Evolutionary conservation across 2,113 vertebrate genomes (phyloP).

Genomic region (Heteronetta atricapilla): DNA sequence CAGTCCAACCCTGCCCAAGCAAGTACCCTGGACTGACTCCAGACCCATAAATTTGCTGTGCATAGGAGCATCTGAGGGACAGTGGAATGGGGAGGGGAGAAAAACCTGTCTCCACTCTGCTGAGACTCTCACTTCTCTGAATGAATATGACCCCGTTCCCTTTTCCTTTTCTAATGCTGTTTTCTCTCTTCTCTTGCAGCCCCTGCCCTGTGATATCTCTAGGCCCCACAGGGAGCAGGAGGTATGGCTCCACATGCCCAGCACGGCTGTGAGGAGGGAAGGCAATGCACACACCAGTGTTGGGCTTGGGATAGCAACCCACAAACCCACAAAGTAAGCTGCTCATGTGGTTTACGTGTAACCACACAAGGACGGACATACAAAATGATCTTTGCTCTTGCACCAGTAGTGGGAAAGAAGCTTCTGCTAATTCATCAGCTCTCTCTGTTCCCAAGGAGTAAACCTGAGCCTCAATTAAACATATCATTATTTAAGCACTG

Average conservation of each 20-base stretch:
- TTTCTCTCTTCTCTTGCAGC: not conserved
- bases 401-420: not conserved
- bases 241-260: accelerated
- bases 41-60: not conserved
- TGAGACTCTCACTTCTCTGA: not conserved
- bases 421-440: not conserved
- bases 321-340: not conserved
- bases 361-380: no score
- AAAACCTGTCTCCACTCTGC: not conserved
- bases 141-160: not conserved
- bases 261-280: not conserved
- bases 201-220: not conserved
- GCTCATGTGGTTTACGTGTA: not conserved
- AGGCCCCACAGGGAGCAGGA: not conserved
- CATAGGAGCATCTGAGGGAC: not conserved
- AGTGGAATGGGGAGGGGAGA: not conserved
- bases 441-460: not conserved
- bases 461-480: not conserved
- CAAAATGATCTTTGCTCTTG: not conserved
- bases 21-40: not conserved
- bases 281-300: not conserved
- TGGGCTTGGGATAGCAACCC: not conserved
- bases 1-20: not conserved
- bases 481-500: not conserved
- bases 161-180: not conserved